Percentiles rank a stretch among this genome's conserved stretches.
Evolutionary conservation across 2,113 vertebrate genomes (phyloP).

Genomic region (Ictalurus furcatus): DNA sequence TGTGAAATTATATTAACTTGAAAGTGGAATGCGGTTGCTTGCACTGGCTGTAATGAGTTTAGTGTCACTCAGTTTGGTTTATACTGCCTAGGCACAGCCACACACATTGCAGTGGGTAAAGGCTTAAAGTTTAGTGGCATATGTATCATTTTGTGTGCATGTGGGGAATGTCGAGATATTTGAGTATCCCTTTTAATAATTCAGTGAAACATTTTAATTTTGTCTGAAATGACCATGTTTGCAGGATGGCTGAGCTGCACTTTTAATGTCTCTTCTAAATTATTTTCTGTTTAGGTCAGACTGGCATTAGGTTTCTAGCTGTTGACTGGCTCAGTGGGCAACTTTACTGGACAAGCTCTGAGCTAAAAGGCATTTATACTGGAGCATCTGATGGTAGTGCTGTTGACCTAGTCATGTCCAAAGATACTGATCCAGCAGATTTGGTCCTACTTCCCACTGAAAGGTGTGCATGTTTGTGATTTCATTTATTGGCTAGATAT

Average conservation of each 20-base stretch:
- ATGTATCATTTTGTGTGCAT: not conserved
- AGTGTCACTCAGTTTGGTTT: not conserved
- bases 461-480: conserved; percentile 66
- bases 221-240: not conserved
- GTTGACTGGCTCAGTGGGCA: conserved; percentile 88
- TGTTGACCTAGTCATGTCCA: conserved; percentile 75
- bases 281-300: conserved; percentile 63
- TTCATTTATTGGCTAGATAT: not conserved
- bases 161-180: not conserved
- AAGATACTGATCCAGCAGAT: conserved; percentile 79
- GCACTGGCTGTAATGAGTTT: not conserved
- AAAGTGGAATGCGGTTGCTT: not conserved
- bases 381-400: conserved; percentile 77
- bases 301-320: conserved; percentile 78
- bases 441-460: conserved; percentile 77
- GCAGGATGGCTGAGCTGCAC: not conserved
- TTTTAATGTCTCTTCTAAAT: not conserved
- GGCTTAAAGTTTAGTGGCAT: not conserved
- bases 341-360: conserved; percentile 84
- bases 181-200: not conserved
- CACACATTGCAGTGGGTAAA: not conserved
- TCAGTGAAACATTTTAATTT: not conserved
- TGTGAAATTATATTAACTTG: not conserved
- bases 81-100: not conserved
- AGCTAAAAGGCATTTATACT: conserved; percentile 70